Evolutionary conservation across 2,113 vertebrate genomes (phyloP).

Genomic region (Petromus typicus): DNA sequence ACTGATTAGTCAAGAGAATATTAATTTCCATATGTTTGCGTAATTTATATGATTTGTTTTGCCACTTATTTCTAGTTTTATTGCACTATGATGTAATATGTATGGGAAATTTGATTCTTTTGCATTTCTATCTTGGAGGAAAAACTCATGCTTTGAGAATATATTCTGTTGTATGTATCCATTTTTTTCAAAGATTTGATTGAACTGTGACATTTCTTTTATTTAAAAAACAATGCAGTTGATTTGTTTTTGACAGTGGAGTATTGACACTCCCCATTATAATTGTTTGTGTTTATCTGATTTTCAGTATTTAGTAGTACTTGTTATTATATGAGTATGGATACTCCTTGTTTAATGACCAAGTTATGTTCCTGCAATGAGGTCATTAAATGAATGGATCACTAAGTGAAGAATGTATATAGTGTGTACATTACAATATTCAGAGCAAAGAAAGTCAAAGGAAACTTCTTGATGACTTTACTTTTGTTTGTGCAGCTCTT

Average conservation of each 20-base stretch:
- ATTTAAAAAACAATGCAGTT: too few relatives aligned
- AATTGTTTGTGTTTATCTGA: too few relatives aligned
- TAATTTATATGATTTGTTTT: neutral
- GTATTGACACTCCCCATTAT: too few relatives aligned
- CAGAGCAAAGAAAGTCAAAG: neutral
- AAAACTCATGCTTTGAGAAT: neutral
- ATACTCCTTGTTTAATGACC: too few relatives aligned
- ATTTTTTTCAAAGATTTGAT: too few relatives aligned
- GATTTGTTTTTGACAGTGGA: too few relatives aligned
- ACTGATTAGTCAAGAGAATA: neutral
- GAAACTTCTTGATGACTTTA: neutral
- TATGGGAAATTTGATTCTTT: neutral
- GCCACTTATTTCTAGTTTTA: neutral
- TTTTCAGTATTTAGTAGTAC: too few relatives aligned
- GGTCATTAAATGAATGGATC: neutral
- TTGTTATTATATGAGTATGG: too few relatives aligned
- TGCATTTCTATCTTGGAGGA: neutral
- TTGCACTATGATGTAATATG: neutral
- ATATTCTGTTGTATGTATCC: neutral
- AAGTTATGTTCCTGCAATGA: neutral
- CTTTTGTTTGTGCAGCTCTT: neutral
- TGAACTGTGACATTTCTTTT: too few relatives aligned
- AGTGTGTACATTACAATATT: neutral
- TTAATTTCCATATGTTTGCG: neutral
- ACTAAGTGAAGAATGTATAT: neutral